Evolutionary conservation across 1,140 invertebrate genomes (phyloP).

Genomic region (Glomeris maerens): DNA sequence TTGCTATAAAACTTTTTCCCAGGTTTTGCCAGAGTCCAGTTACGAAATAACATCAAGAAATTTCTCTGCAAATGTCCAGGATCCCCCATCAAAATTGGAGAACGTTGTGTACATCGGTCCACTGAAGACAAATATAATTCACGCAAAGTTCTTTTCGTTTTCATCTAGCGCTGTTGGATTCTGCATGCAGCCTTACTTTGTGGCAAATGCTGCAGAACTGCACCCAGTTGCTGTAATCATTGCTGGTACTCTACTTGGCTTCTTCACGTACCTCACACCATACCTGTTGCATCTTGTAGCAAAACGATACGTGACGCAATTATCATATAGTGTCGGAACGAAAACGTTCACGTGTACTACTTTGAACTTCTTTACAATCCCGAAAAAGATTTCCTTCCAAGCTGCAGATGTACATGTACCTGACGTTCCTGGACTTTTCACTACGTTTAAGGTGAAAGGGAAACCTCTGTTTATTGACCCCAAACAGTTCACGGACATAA

Average conservation of each 20-base stretch:
- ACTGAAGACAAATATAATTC: constrained; percentile 47
- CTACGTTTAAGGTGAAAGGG: constrained; percentile 50
- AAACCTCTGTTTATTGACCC: constrained; percentile 60
- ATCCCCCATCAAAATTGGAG: too few species aligned
- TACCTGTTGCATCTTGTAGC: constrained; percentile 63
- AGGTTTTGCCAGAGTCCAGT: too few species aligned
- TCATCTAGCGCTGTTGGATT: constrained; percentile 53
- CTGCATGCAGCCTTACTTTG: constrained; percentile 52
- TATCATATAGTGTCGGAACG: constrained; percentile 48
- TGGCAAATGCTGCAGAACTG: constrained; percentile 23
- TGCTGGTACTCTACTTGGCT: constrained; percentile 47
- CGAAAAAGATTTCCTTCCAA: constrained; percentile 49
- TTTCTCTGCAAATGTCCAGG: too few species aligned
- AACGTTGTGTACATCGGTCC: constrained; percentile 52
- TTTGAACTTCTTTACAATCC: constrained; percentile 12
- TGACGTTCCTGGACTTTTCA: constrained; percentile 64
- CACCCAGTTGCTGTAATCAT: constrained; percentile 40
- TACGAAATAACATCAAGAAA: too few species aligned
- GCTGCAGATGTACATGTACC: constrained; percentile 59
- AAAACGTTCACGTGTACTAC: constrained; percentile 15
- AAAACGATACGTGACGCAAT: constrained; percentile 66
- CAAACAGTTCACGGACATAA: constrained; percentile 45
- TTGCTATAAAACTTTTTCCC: too few species aligned
- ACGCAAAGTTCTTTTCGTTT: constrained; percentile 66
- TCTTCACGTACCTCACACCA: constrained; percentile 70